phyloP scores from a whole-genome alignment of 2,888 invertebrate genomes.

The Incurvaria masculella region DNA sequence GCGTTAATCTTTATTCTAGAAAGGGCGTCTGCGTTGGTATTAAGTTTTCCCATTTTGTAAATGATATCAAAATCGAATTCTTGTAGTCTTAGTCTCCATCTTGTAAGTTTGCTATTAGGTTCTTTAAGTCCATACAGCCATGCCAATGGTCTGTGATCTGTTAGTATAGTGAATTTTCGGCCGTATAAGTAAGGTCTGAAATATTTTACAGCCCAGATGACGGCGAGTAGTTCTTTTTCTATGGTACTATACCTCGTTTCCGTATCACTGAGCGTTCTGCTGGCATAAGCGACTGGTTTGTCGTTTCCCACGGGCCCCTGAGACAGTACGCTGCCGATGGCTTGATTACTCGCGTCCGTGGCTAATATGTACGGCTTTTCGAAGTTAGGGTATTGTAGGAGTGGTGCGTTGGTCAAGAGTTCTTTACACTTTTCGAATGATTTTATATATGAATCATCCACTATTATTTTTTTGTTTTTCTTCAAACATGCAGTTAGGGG shows the following conservation, averaged over 20 bases:
- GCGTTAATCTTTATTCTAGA: conserved; percentile 14
- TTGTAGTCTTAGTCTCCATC: conserved; percentile 23
- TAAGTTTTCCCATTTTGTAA: conserved; percentile 21
- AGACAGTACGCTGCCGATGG: conserved; percentile 20
- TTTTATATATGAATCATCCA: conserved; percentile 9
- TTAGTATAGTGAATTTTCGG: conserved; percentile 20
- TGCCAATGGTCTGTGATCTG: conserved; percentile 20
- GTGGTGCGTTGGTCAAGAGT: conserved; percentile 5
- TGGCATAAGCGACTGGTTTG: conserved; percentile 13
- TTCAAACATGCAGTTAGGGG: conserved; percentile 19
- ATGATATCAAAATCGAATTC: conserved; percentile 23
- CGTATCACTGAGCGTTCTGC: conserved; percentile 5
- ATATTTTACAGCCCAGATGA: conserved; percentile 15
- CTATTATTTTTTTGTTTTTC: conserved; percentile 12
- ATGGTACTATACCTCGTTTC: conserved; percentile 10
- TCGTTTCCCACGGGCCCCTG: conserved; percentile 8
- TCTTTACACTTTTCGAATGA: conserved; percentile 14
- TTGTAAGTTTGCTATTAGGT: conserved; percentile 19
- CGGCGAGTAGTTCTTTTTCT: conserved; percentile 14
- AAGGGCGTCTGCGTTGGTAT: conserved; percentile 20
- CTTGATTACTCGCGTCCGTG: conserved; percentile 23
- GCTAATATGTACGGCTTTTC: conserved; percentile 15
- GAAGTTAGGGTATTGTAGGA: conserved; percentile 18
- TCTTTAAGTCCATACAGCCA: conserved; percentile 21
- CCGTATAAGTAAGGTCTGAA: conserved; percentile 20